A percentile compares a stretch with the other conserved stretches of the same genome.
These are phyloP conservation scores for Apotomis capreana DNA, from an alignment of 2,888 invertebrate genomes.

Conservation along the genomic window DNA sequence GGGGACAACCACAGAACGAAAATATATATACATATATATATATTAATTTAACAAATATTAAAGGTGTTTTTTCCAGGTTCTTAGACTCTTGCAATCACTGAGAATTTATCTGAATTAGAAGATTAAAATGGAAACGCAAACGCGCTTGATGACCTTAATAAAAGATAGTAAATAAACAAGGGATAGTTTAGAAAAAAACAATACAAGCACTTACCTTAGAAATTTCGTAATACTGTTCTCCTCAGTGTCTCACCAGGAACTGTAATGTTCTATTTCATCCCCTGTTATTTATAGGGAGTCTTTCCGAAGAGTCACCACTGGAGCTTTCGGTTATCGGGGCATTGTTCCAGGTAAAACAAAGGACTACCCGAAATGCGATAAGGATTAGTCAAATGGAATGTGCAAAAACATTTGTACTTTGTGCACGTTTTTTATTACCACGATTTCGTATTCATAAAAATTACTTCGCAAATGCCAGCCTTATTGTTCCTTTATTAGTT, in stretches of 20 bases:
- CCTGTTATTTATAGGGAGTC: slow-evolving; percentile 63
- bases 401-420: slow-evolving; percentile 35
- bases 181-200: neutral
- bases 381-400: slow-evolving; percentile 72
- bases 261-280: slow-evolving; percentile 49
- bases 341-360: slow-evolving; percentile 68
- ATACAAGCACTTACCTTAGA: slow-evolving; percentile 54
- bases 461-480: too few relatives aligned
- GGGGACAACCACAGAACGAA: too few relatives aligned
- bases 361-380: slow-evolving; percentile 48
- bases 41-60: too few relatives aligned
- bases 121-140: neutral
- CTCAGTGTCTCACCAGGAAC: slow-evolving; percentile 49
- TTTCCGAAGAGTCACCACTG: slow-evolving; percentile 48
- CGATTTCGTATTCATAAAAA: too few relatives aligned
- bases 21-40: too few relatives aligned
- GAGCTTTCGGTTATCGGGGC: slow-evolving; percentile 57
- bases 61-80: too few relatives aligned
- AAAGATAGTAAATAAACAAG: too few relatives aligned
- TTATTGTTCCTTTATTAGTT: too few relatives aligned
- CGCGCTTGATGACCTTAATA: neutral
- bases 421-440: slow-evolving; percentile 1
- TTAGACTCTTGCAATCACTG: too few relatives aligned
- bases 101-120: too few relatives aligned
- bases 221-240: slow-evolving; percentile 43